These are phyloP conservation scores for Oplegnathus fasciatus DNA, from an alignment of 2,113 vertebrate species.

Conservation along the genomic window DNA sequence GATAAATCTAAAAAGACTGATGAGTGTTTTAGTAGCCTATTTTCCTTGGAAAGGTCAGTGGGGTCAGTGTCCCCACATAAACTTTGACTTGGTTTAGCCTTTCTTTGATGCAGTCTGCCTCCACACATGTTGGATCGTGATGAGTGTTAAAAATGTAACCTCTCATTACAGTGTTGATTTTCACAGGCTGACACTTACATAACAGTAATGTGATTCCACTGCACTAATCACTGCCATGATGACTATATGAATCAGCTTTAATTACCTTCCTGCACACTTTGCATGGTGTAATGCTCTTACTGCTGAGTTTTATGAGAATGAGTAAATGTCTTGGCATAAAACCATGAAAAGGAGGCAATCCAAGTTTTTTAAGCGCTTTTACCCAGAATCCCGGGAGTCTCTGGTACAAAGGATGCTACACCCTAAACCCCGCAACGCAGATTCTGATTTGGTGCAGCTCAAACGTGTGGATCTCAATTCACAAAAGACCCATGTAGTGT, in stretches of 20 bases:
- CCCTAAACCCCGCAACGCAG: neutral
- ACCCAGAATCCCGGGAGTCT: neutral
- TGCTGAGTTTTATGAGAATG: neutral
- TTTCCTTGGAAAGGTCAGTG: too few species aligned
- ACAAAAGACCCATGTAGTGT: neutral
- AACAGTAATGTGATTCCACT: slow-evolving; percentile 16
- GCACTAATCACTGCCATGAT: slow-evolving; percentile 24
- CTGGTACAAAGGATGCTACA: neutral
- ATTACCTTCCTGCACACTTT: slow-evolving; percentile 18
- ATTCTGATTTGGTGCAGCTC: neutral
- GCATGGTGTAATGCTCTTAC: slow-evolving; percentile 13
- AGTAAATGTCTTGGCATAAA: neutral
- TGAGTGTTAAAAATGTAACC: neutral
- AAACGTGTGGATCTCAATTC: neutral
- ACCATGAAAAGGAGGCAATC: slow-evolving; percentile 10
- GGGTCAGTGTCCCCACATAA: neutral
- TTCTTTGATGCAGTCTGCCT: neutral
- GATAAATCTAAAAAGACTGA: neutral
- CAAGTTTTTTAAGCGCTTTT: neutral
- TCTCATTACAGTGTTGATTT: slow-evolving; percentile 27
- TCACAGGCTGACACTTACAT: slow-evolving; percentile 13
- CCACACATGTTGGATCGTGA: neutral
- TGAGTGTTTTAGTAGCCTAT: neutral
- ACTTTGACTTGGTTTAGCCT: neutral
- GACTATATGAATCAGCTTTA: slow-evolving; percentile 29